Base-by-base conservation (phyloP, 2,113 vertebrate species). In the Nesoenas mayeri region DNA sequence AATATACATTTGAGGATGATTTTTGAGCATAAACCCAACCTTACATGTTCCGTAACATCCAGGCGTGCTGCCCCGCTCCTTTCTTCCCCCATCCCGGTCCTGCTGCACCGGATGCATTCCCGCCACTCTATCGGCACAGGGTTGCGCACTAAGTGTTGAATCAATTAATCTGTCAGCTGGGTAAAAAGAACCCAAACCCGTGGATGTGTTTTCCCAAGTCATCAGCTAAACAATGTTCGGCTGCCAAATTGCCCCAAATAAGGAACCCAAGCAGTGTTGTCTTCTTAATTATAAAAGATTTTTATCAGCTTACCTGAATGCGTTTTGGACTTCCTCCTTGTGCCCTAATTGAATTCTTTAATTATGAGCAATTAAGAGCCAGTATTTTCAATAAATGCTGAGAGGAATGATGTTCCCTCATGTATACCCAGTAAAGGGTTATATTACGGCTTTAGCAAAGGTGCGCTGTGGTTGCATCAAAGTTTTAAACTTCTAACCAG, bases 71-170 rank as follows among this genome's bases (percentile, higher is more conserved):
- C 22, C 24, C 73, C 11, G 4, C 2, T 5, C 32, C 25, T 9
- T 50, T 42, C n/a, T 75, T 69, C 32, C 31, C n/a, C 16, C 36
- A 51, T 38, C 25, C 26, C 51, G 58, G 34, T 12, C 34, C 22
- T 47, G 12, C 20, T 70, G 70, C 2, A 19, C n/a, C 2, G 11
- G 53, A 73, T 6, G 6, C 29, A 40, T 32, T n/a, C 66, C 11
- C 3, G 2, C 26, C 6, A 1, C 36, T 60, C 36, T 60, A 31
- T 19, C 58, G 9, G 3, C 32, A 20, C 0, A 3, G 34, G 12
- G 17, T 4, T 36, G 56, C 53, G 67, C 19, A 34, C 10, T 36
- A 42, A 86, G 12, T 4, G 5, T 91, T 36, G 67, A 77, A 78
- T 36, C 21, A 74, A 78, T 74, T 79, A 28, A 69, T 44, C 64